Conservation (phyloP, 92 coral and sea anemone genomes). For the Porites cylindrica region DNA sequence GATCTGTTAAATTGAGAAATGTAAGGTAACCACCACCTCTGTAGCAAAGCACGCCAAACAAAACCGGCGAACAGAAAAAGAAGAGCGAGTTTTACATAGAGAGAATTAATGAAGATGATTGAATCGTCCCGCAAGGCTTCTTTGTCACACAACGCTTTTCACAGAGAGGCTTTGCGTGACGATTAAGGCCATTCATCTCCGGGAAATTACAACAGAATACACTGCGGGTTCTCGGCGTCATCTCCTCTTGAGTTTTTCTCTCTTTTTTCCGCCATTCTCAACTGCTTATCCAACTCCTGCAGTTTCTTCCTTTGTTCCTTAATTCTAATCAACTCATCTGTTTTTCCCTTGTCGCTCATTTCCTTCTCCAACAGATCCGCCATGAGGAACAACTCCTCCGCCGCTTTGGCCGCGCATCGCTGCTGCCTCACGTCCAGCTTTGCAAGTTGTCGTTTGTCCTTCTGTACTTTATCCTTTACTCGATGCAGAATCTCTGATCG, state of each 20-base stretch:
- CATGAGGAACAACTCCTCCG: slow-evolving; percentile 97
- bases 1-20: too few species aligned
- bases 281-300: slow-evolving; percentile 95
- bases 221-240: slow-evolving; percentile 84
- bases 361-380: slow-evolving; percentile 97
- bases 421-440: slow-evolving; percentile 97
- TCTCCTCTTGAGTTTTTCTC: slow-evolving; percentile 88
- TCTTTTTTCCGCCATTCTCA: slow-evolving; percentile 88
- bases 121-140: background rate
- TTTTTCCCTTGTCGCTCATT: slow-evolving; percentile 95
- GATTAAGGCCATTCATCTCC: background rate
- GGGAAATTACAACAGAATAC: slow-evolving; percentile 75
- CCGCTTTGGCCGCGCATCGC: slow-evolving; percentile 96
- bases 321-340: slow-evolving; percentile 93
- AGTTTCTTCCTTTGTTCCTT: slow-evolving; percentile 94
- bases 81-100: too few species aligned
- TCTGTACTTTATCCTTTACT: slow-evolving; percentile 93
- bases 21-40: too few species aligned
- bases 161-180: background rate
- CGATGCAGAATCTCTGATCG: slow-evolving; percentile 95
- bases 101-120: background rate
- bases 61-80: too few species aligned
- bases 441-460: slow-evolving; percentile 93
- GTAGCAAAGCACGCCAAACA: too few species aligned
- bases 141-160: background rate